Base-by-base conservation (phyloP, 2,888 invertebrate species). In the Helleia helle region DNA sequence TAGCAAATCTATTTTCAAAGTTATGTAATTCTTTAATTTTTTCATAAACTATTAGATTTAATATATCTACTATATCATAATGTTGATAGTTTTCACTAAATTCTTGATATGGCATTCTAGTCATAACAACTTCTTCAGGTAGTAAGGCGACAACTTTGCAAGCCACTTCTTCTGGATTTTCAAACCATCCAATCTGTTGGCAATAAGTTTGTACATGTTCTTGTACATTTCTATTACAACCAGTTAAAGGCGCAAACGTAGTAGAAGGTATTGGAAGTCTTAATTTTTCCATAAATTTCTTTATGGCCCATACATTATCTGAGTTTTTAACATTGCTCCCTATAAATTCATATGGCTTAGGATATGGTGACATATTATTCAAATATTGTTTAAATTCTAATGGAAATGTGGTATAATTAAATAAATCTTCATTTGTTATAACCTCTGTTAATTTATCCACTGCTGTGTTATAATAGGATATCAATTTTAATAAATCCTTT, bases 331-430 rank as follows among this genome's bases (percentile, higher is more conserved):
- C 90, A 55, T 85, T 86, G 12, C 71, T 68, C 0, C 91, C 87
- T 50, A 93, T 91, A 63, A 90, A 89, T 62, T 91, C 90, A 52
- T 89, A 88, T 22, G 87, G 86, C 48, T 89, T 88, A 0, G 92
- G 91, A 53, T 87, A 86, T 29, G 84, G 79, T 1, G 83, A 73
- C 9, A 71, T 56, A 36, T 62, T 54, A 48, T 86, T 71, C 40
- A 89, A 65, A 68, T 86, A 89, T 26, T 71, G 59, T 42, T 83
- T 85, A 43, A 93, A 87, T 56, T 91, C 90, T 12, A 86, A 65
- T 0, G 93, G 89, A 65, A 93, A 91, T 53, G 86, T 77, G 0
- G 89, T 84, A 49, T 89, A 88, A 48, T 88, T 86, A 5, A 84
- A 79, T 26, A 88, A 70, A 48, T 88, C 84, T 49, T 87, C 80